Base-by-base conservation (phyloP, 2,888 invertebrate species). In the Rapana venosa region DNA sequence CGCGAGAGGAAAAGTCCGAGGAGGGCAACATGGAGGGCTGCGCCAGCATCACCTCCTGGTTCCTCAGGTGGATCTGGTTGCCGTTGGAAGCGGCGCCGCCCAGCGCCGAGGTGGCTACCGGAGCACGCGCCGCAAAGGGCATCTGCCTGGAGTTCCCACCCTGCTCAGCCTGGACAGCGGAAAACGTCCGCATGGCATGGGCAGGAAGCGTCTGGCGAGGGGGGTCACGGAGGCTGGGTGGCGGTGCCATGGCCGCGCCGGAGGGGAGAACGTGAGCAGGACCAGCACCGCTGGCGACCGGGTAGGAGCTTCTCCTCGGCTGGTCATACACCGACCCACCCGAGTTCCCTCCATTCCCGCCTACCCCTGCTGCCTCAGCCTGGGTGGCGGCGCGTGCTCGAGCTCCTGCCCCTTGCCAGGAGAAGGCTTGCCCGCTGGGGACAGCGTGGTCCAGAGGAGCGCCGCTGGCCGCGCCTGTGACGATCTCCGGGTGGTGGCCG, bases 21-120 rank as follows among this genome's bases (percentile, higher is more conserved):
- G 86, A 86, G 26, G 86, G 66, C 47, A 8, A 8, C 47, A 47
- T 47, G 47, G 61, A 32, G 32, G 61, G 30, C 4, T 61, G 4
- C 20, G 66, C 61, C 6, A 66, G 35, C 5, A 86, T 86, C 32
- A 6, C 66, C 0, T 66, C 86, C 22, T 66, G 32, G 66, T 15
- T 20, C 86, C 86, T 61, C 86, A 86, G 86, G 61, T 86, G 15
- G 22, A 86, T 22, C 58, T 22, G 32, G 86, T 86, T 86, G n/a
- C 86, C 86, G 35, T 86, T 86, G 11, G 32, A 11, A 20, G 66
- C 86, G 26, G 66, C 17, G 4, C 66, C n/a, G 66, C 5, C 66
- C 61, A 86, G 61, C 1, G 66, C 61, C 15, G 86, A 86, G 15
- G 32, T 4, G 56, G 81, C 5, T 4, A 20, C 81, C 6, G 61